Percentiles rank a stretch among this genome's conserved stretches.
Evolutionary conservation across 2,797 vertebrate species (phyloP).

Genomic region (Tamandua tetradactyla): DNA sequence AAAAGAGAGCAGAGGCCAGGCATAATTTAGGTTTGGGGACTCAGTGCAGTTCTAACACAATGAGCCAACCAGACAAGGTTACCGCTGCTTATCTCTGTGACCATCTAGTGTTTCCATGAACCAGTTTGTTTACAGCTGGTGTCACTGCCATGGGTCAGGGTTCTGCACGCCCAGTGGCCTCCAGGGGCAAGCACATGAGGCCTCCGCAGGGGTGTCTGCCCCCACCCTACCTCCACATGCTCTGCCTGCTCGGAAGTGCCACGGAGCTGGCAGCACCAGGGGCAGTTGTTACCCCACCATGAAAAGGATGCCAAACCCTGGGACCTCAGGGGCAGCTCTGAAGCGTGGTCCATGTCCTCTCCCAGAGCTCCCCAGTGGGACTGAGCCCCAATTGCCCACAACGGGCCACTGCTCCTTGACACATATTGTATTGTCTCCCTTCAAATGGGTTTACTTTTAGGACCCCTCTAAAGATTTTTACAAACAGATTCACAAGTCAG

Average conservation of each 20-base stretch:
- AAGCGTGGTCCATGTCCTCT: rapidly evolving
- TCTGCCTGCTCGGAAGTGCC: neutral
- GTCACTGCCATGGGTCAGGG: neutral
- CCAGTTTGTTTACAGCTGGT: rapidly evolving
- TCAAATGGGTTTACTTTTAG: neutral
- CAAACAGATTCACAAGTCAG: neutral
- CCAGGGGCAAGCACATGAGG: neutral
- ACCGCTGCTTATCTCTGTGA: no score
- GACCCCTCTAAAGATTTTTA: neutral
- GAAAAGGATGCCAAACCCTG: no score
- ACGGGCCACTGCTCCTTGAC: rapidly evolving
- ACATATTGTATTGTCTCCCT: neutral
- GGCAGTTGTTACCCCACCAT: no score
- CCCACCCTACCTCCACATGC: neutral
- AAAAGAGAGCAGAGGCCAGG: neutral
- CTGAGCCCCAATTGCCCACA: rapidly evolving
- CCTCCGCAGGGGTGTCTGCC: neutral
- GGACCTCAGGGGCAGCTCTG: rapidly evolving
- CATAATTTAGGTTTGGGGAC: neutral
- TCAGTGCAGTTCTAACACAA: rapidly evolving
- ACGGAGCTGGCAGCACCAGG: neutral
- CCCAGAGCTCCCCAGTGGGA: neutral
- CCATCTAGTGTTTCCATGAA: neutral
- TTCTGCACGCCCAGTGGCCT: neutral
- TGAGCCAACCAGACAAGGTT: neutral